phyloP scores from a whole-genome alignment of 1,140 invertebrate species.

The Cotesia chilonis region DNA sequence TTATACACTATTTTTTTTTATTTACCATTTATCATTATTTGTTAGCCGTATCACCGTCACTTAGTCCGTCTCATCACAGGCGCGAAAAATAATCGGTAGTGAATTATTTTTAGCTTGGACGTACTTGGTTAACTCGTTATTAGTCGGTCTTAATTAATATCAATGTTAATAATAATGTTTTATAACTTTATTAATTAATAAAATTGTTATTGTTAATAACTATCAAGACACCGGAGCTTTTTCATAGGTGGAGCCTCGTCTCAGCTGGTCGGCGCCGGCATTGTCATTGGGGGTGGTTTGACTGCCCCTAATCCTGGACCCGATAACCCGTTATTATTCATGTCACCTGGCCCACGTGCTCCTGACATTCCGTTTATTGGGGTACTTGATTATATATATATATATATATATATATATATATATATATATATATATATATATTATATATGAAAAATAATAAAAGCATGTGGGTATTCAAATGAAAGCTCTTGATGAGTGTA shows the following conservation, averaged over 20 bases:
- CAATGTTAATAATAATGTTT: too few relatives aligned
- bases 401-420: too few relatives aligned
- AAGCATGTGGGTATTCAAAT: too few relatives aligned
- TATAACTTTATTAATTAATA: neutral
- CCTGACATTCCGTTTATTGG: conserved; percentile 60
- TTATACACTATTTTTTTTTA: conserved; percentile 24
- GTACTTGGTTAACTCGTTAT: neutral
- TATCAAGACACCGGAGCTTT: conserved; percentile 63
- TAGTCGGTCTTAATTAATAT: too few relatives aligned
- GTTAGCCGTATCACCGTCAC: conserved; percentile 32
- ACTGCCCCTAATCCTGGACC: conserved; percentile 61
- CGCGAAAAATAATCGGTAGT: too few relatives aligned
- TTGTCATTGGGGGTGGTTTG: conserved; percentile 62
- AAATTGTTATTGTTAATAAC: conserved; percentile 51
- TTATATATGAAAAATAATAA: too few relatives aligned
- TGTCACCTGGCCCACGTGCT: conserved; percentile 60
- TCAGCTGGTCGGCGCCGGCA: conserved; percentile 65
- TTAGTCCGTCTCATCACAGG: conserved; percentile 39
- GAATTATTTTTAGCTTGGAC: conserved; percentile 14
- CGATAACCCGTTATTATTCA: conserved; percentile 65
- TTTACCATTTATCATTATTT: conserved; percentile 23
- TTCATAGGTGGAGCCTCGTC: conserved; percentile 61
- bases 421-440: too few relatives aligned
- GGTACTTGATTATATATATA: too few relatives aligned
- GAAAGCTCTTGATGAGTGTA: too few relatives aligned